phyloP scores from a whole-genome alignment of 2,113 vertebrate genomes.

The Thermophis baileyi region DNA sequence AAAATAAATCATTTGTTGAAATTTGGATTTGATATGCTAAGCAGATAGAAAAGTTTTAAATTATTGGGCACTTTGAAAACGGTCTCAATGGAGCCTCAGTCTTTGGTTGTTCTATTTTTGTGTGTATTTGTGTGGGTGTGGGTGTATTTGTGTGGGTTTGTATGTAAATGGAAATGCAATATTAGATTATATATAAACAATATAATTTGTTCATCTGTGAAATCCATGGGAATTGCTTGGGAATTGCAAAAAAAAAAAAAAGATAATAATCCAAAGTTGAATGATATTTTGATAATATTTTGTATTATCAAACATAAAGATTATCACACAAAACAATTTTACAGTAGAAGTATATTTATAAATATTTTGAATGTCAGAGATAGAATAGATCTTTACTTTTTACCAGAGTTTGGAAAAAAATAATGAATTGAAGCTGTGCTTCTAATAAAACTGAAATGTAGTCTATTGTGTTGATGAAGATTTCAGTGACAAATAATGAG shows the following conservation, averaged over 20 bases:
- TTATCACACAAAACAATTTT: slow-evolving; percentile 2
- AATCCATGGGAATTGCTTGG: neutral
- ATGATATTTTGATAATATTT: neutral
- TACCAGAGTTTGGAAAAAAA: neutral
- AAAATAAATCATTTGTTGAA: neutral
- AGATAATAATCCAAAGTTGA: neutral
- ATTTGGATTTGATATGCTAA: neutral
- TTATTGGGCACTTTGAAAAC: neutral
- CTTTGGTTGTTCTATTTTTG: neutral
- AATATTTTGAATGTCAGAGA: neutral
- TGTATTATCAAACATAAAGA: slow-evolving; percentile 9
- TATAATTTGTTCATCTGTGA: neutral
- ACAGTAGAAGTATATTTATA: slow-evolving; percentile 13
- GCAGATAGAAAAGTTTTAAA: neutral
- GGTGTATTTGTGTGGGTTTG: neutral
- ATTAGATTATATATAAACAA: neutral
- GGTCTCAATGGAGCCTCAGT: neutral
- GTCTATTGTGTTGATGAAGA: slow-evolving; percentile 49
- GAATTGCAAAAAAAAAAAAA: neutral
- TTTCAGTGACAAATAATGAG: slow-evolving; percentile 26
- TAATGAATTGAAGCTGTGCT: slow-evolving; percentile 17
- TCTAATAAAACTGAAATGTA: slow-evolving; percentile 33
- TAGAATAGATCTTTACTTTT: neutral
- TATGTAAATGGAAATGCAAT: neutral
- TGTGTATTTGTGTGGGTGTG: neutral